Percentiles rank a stretch among this genome's conserved stretches.
These are phyloP conservation scores for Falco punctatus DNA, from an alignment of 2,113 vertebrate genomes.

Conservation along the genomic window DNA sequence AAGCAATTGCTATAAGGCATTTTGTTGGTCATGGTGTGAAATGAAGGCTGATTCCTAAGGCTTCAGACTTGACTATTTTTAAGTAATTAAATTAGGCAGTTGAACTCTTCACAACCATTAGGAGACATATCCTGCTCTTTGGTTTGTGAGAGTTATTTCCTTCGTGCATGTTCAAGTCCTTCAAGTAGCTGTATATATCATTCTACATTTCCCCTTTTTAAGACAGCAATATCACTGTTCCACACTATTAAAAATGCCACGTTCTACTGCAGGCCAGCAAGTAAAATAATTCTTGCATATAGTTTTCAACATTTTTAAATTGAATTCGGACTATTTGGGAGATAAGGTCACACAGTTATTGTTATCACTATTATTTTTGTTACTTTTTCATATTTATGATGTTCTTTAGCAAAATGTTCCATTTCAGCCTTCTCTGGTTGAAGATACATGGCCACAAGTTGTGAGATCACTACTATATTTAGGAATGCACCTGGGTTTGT, in stretches of 20 bases:
- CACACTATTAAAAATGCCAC: not conserved
- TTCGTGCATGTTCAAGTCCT: not conserved
- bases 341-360: not conserved
- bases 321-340: not conserved
- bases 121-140: not conserved
- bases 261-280: not conserved
- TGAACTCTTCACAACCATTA: not conserved
- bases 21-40: not conserved
- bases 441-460: not conserved
- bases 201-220: not conserved
- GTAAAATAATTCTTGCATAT: not conserved
- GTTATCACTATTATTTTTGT: not conserved
- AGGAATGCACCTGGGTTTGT: conserved; percentile 27
- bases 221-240: not conserved
- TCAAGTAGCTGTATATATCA: not conserved
- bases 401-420: not conserved
- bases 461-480: conserved; percentile 6
- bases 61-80: not conserved
- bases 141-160: not conserved
- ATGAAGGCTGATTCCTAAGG: not conserved
- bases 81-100: not conserved
- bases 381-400: not conserved
- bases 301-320: not conserved
- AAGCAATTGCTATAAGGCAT: not conserved
- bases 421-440: not conserved